Conservation (phyloP, 2,113 vertebrate species). For the Chauna torquata region DNA sequence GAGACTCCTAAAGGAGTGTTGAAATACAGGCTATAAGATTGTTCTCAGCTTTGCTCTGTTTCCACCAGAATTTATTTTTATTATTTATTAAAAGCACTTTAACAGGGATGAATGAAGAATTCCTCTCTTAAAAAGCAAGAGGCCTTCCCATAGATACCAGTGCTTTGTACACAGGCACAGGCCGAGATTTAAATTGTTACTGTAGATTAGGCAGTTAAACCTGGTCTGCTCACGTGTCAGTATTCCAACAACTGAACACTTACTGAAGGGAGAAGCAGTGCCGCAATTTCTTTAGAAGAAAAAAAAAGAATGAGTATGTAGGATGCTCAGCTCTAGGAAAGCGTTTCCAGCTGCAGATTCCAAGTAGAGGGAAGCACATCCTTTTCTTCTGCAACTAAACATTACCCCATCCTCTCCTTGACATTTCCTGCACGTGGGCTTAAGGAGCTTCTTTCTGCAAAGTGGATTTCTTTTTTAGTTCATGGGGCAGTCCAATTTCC, state of each 20-base stretch:
- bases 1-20: background rate
- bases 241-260: background rate
- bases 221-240: background rate
- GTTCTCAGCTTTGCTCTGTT: background rate
- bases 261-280: background rate
- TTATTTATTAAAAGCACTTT: background rate
- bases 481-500: background rate
- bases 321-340: background rate
- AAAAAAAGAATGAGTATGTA: accelerated
- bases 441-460: background rate
- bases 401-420: background rate
- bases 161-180: background rate
- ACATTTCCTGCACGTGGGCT: background rate
- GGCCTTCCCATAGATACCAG: background rate
- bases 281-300: background rate
- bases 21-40: background rate
- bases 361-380: background rate
- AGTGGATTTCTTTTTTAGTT: background rate
- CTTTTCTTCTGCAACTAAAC: background rate
- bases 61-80: background rate
- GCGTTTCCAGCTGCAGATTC: background rate
- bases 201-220: background rate
- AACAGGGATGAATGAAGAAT: background rate
- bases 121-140: background rate
- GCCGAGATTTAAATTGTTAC: background rate